Base-by-base conservation (phyloP, 2,888 invertebrate species). In the Zygaena filipendulae region DNA sequence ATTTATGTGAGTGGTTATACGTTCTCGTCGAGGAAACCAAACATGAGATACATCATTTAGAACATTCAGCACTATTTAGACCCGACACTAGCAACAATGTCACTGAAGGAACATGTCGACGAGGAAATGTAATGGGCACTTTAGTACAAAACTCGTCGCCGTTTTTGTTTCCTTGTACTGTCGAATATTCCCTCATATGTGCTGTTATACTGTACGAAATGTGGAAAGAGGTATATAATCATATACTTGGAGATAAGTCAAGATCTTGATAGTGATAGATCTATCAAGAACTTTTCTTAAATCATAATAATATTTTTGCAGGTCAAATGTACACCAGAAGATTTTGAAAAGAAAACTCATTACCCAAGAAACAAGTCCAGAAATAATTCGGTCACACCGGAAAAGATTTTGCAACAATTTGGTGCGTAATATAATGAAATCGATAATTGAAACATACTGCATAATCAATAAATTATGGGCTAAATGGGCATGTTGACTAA, bases 1-100 rank as follows among this genome's bases (percentile, higher is more conserved):
- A 96, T 68, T 68, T 96, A 9, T 95, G 95, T 68, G 93, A 95
- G 47, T 96, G 96, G 96, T 63, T 95, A 25, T 88, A 91, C 55
- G 92, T 93, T 3, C 71, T 95, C 11, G 90, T 94, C 1, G 89
- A 91, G 55, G 94, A 95, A 60, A 94, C 94, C 2, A 89, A 91
- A 53, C 92, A 93, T 55, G 92, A 94, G 61, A 91, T 93, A 39
- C 84, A 87, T 43, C 89, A 89, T 50, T 74, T 91, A 42, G 81
- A 84, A 42, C 82, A 83, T 33, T 51, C 61, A 1, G 55, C 68
- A 38, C 28, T 56, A 47, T 30, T 43, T 24, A 25, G 54, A 42
- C 29, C 35, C 6, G 45, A 43, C 13, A 30, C 26, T 21, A 33
- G 25, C 3, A 47, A 50, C 24, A 57, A 56, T 30, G 51, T 42